Evolutionary conservation across 2,888 invertebrate genomes (phyloP).

Genomic region (Hirtodrosophila trivittata): DNA sequence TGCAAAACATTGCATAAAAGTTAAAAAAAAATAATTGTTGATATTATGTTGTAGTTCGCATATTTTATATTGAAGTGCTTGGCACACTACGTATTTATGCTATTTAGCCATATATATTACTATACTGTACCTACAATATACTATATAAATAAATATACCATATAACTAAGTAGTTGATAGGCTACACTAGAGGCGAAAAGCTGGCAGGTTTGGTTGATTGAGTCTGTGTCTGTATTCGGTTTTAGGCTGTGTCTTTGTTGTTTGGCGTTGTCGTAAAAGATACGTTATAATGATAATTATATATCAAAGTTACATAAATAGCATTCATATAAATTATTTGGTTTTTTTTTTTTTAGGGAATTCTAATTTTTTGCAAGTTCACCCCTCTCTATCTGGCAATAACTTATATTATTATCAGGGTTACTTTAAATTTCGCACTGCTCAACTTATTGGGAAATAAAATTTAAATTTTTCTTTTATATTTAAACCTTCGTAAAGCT

Average conservation of each 20-base stretch:
- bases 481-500: not conserved
- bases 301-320: slow-evolving; percentile 37
- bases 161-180: slow-evolving; percentile 53
- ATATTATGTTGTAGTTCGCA: slow-evolving; percentile 67
- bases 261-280: slow-evolving; percentile 70
- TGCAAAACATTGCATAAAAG: slow-evolving; percentile 24
- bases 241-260: slow-evolving; percentile 77
- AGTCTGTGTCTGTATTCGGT: slow-evolving; percentile 56
- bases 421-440: no score
- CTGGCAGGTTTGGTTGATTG: slow-evolving; percentile 51
- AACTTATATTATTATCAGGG: no score
- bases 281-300: slow-evolving; percentile 63
- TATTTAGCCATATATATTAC: slow-evolving; percentile 43
- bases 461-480: not conserved
- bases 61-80: slow-evolving; percentile 51
- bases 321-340: slow-evolving; percentile 30
- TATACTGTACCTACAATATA: slow-evolving; percentile 27
- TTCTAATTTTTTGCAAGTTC: no score
- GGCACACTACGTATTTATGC: slow-evolving; percentile 50
- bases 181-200: slow-evolving; percentile 59
- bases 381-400: slow-evolving; percentile 4
- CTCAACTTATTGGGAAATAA: no score
- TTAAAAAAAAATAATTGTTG: slow-evolving; percentile 58
- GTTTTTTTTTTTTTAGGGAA: slow-evolving; percentile 17
- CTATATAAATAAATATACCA: slow-evolving; percentile 22